phyloP scores from a whole-genome alignment of 2,797 vertebrate genomes.

The Typhlichthys subterraneus region DNA sequence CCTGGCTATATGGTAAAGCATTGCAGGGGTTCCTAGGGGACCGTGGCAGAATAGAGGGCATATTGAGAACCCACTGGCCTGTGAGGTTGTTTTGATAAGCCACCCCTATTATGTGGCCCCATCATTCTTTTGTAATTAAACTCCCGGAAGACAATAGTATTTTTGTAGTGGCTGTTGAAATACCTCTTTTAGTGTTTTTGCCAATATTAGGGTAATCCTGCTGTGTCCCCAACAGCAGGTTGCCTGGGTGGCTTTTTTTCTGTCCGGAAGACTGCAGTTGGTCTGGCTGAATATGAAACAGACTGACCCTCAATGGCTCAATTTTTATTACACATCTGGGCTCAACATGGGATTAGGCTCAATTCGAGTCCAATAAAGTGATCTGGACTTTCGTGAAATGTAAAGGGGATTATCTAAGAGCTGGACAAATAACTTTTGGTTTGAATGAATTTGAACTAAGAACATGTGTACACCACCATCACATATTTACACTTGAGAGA shows the following conservation, averaged over 20 bases:
- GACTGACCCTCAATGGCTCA: not conserved
- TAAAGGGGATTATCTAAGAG: conserved; percentile 2
- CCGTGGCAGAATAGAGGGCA: conserved; percentile 44
- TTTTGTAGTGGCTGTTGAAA: conserved; percentile 43
- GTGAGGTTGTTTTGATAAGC: conserved; percentile 26
- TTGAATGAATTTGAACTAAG: not conserved
- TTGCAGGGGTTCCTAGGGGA: conserved; percentile 17
- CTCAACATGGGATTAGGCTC: conserved; percentile 44
- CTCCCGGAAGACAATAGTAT: conserved; percentile 35
- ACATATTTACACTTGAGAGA: too few relatives aligned
- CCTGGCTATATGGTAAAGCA: not conserved
- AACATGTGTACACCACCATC: too few relatives aligned
- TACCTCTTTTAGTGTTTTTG: conserved; percentile 32
- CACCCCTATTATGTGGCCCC: conserved; percentile 49
- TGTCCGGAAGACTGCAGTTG: not conserved
- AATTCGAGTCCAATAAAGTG: conserved; percentile 53
- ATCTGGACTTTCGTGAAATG: conserved; percentile 39
- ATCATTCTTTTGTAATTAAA: conserved; percentile 57
- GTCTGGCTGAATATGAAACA: not conserved
- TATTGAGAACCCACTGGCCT: conserved; percentile 33
- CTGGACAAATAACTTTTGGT: conserved; percentile 10
- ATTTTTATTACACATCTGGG: conserved; percentile 14
- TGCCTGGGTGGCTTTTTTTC: conserved; percentile 18
- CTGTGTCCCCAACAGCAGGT: conserved; percentile 39
- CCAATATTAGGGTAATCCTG: conserved; percentile 29